Evolutionary conservation across 2,797 vertebrate species (phyloP).

Genomic region (Staurois parvus): DNA sequence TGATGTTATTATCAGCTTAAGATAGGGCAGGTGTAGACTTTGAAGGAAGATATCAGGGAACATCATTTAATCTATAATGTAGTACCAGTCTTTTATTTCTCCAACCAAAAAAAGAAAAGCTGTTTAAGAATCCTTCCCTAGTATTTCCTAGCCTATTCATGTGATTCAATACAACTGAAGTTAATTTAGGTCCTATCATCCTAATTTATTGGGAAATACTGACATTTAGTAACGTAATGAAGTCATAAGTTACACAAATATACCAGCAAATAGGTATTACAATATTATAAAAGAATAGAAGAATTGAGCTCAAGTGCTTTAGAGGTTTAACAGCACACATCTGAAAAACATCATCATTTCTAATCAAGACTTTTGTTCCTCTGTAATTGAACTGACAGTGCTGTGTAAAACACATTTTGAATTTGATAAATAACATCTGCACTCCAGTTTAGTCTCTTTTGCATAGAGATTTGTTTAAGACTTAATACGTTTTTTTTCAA

Average conservation of each 20-base stretch:
- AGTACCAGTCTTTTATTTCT: not conserved
- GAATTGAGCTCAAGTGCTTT: constrained; percentile 45
- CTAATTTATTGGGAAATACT: constrained; percentile 10
- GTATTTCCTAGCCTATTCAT: not conserved
- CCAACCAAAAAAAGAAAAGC: not conserved
- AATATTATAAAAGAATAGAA: constrained; percentile 34
- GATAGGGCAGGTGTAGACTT: no score
- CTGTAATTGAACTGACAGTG: constrained; percentile 60
- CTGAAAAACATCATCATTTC: constrained; percentile 61
- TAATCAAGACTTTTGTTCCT: constrained; percentile 62
- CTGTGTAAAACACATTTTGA: constrained; percentile 51
- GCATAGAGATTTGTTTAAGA: constrained; percentile 52
- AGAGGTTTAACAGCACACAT: constrained; percentile 36
- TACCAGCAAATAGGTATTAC: constrained; percentile 21
- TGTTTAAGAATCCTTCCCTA: not conserved
- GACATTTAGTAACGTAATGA: constrained; percentile 30
- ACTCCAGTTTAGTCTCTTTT: constrained; percentile 48
- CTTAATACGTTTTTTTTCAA: constrained; percentile 39
- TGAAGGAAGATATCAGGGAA: not conserved
- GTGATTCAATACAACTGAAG: not conserved
- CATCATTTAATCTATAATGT: not conserved
- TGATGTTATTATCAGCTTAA: no score
- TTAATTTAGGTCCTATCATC: not conserved
- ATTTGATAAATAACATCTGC: constrained; percentile 60
- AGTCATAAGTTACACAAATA: constrained; percentile 35